Evolutionary conservation across 2,797 vertebrate genomes (phyloP).

Genomic region (Eulemur albifrons): DNA sequence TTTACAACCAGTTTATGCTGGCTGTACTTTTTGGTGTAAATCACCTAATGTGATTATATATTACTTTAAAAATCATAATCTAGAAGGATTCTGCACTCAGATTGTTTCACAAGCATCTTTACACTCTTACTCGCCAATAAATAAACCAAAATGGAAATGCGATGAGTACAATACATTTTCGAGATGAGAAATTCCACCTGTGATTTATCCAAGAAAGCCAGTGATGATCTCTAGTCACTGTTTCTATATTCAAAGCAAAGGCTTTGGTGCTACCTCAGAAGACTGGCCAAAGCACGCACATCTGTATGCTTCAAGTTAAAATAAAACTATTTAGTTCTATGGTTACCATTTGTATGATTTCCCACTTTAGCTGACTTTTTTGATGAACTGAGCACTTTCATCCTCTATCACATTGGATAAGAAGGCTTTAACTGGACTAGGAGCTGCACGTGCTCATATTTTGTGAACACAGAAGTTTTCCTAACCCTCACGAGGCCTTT

Average conservation of each 20-base stretch:
- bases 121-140: neutral
- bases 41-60: neutral
- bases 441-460: too few relatives aligned
- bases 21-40: neutral
- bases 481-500: neutral
- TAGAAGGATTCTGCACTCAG: neutral
- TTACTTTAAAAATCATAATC: constrained; percentile 2
- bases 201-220: neutral
- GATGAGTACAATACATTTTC: neutral
- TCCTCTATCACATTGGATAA: neutral
- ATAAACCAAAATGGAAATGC: neutral
- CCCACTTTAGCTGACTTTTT: neutral
- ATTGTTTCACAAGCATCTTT: neutral
- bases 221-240: neutral
- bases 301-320: neutral
- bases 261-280: fast-evolving
- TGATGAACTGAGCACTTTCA: neutral
- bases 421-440: neutral
- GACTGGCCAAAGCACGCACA: neutral
- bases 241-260: neutral
- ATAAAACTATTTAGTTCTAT: neutral
- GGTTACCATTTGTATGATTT: neutral
- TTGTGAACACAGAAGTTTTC: fast-evolving
- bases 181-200: neutral
- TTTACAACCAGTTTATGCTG: neutral